Conservation (phyloP, 2,797 vertebrate species). For the Silurus lanzhouensis region DNA sequence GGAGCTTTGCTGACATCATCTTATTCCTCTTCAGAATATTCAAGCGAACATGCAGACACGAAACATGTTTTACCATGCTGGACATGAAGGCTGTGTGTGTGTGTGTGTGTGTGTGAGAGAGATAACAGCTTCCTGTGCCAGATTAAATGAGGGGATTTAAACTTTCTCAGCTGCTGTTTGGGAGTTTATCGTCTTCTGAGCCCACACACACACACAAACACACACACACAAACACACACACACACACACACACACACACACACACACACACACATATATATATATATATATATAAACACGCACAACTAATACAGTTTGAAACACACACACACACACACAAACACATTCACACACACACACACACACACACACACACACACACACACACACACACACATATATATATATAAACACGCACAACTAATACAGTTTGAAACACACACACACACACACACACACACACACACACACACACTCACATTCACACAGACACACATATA, state of each 20-base stretch:
- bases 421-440: no score
- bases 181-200: neutral
- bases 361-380: no score
- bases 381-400: no score
- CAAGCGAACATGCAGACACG: neutral
- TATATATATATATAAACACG: no score
- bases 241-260: no score
- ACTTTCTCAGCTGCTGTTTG: neutral
- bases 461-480: neutral
- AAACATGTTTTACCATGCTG: neutral
- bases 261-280: neutral
- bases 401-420: no score
- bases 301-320: no score
- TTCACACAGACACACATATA: no score
- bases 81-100: neutral
- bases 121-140: conserved; percentile 4
- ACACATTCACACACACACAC: no score
- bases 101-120: conserved; percentile 5
- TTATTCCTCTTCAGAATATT: neutral
- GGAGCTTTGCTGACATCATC: neutral
- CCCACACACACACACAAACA: neutral
- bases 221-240: no score
- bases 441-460: neutral
- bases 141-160: conserved; percentile 20
- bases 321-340: no score